Evolutionary conservation across 2,113 vertebrate genomes (phyloP).

Genomic region (Platysteira castanea): DNA sequence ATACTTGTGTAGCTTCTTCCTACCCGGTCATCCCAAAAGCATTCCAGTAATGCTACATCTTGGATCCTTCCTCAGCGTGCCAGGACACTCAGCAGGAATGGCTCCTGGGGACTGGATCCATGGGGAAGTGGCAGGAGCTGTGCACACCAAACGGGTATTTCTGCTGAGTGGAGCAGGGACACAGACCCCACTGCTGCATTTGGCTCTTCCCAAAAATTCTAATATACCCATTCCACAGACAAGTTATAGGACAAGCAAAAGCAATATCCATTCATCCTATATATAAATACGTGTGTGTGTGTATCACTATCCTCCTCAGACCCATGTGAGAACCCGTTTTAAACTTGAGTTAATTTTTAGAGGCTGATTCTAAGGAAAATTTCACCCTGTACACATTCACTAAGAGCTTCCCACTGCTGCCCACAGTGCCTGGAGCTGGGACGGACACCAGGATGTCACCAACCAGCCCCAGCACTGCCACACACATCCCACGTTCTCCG

Average conservation of each 20-base stretch:
- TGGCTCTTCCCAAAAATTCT: background rate
- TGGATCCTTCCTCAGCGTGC: background rate
- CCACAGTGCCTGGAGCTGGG: background rate
- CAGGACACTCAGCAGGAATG: background rate
- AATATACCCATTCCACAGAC: background rate
- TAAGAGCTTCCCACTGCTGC: background rate
- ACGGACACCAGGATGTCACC: accelerated
- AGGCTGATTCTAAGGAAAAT: background rate
- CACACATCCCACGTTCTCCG: accelerated
- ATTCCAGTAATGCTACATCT: slow-evolving; percentile 22
- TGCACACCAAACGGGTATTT: background rate
- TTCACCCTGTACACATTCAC: accelerated
- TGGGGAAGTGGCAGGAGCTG: background rate
- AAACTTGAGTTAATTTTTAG: background rate
- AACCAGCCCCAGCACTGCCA: background rate
- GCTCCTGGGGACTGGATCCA: background rate
- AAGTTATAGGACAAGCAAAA: background rate
- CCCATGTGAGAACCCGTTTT: accelerated
- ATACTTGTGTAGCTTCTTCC: slow-evolving; percentile 34
- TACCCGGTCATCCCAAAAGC: slow-evolving; percentile 25
- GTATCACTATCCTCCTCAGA: background rate
- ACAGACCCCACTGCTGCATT: background rate
- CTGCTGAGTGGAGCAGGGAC: background rate
- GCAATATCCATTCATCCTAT: background rate
- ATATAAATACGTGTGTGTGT: background rate